Percentiles rank a stretch among this genome's conserved stretches.
Evolutionary conservation across 2,888 invertebrate genomes (phyloP).

Genomic region (Uropetala carovei): DNA sequence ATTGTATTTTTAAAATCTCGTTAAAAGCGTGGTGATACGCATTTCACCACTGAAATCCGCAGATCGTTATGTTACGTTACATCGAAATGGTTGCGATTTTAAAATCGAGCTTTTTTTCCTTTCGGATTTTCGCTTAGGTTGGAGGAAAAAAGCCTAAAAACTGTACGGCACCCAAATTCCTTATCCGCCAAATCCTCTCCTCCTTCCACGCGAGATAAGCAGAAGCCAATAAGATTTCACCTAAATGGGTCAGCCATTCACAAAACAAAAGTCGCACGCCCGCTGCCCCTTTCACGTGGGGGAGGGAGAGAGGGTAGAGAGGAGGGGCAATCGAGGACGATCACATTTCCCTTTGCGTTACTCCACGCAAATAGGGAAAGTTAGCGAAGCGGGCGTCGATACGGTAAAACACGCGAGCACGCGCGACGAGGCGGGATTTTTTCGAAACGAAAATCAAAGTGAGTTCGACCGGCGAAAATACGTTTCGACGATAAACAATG

Average conservation of each 20-base stretch:
- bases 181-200: not conserved
- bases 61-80: no score
- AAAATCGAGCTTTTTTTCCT: no score
- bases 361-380: conserved; percentile 21
- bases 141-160: not conserved
- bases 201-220: not conserved
- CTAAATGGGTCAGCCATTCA: conserved; percentile 21
- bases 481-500: no score
- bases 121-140: no score
- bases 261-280: conserved; percentile 7
- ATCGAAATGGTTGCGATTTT: no score
- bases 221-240: conserved; percentile 7
- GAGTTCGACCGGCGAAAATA: no score
- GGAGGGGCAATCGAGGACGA: not conserved
- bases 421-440: not conserved
- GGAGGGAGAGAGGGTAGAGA: not conserved
- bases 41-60: no score
- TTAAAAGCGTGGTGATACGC: no score
- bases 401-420: not conserved
- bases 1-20: no score
- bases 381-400: not conserved
- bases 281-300: not conserved
- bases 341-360: not conserved
- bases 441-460: not conserved
- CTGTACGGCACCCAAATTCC: not conserved